phyloP scores from a whole-genome alignment of 2,113 vertebrate genomes.

The Passer montanus region DNA sequence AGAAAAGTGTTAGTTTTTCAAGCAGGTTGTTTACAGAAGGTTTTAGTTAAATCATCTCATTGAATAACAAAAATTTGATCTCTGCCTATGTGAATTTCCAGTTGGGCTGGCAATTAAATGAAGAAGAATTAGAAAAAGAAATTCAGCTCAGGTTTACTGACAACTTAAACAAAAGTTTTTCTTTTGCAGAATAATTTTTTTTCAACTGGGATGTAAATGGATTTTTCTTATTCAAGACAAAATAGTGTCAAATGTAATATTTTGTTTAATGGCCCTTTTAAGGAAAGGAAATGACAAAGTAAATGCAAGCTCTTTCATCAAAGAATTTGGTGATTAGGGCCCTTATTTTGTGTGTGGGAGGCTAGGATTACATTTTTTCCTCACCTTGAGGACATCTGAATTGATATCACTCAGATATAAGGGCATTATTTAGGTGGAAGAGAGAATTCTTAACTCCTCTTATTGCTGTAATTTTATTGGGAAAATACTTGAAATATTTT shows the following conservation, averaged over 20 bases:
- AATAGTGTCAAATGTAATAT: neutral
- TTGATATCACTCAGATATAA: neutral
- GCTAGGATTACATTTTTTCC: neutral
- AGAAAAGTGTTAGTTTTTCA: neutral
- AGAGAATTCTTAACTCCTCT: neutral
- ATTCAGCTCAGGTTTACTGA: neutral
- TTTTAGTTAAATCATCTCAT: neutral
- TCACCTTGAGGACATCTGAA: constrained; percentile 10
- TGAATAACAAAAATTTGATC: neutral
- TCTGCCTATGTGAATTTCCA: neutral
- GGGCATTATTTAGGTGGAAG: neutral
- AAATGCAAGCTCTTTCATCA: neutral
- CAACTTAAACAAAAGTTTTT: neutral
- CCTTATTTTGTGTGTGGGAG: neutral
- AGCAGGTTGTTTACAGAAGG: neutral
- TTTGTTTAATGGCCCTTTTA: neutral
- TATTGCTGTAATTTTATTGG: neutral
- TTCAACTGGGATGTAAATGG: neutral
- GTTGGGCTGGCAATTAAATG: neutral
- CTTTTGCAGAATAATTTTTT: neutral
- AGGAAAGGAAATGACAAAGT: neutral
- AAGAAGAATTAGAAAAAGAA: neutral
- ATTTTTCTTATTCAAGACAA: neutral
- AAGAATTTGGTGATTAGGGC: neutral
- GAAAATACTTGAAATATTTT: constrained; percentile 7